Percentiles rank a stretch among this genome's conserved stretches.
These are phyloP conservation scores for Allygus modestus DNA, from an alignment of 2,888 invertebrate species.

Conservation along the genomic window DNA sequence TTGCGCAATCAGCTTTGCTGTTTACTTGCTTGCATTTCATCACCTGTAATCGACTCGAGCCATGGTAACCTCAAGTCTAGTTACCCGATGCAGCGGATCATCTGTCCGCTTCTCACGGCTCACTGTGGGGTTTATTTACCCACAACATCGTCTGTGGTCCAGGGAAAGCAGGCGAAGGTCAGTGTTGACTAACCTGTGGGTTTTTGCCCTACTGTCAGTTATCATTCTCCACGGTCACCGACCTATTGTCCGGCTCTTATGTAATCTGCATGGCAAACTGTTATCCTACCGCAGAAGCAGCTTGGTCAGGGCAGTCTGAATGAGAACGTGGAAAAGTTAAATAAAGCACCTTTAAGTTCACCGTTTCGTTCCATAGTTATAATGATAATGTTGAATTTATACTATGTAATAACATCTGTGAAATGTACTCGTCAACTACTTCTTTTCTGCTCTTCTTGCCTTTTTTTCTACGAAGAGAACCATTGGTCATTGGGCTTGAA, in stretches of 20 bases:
- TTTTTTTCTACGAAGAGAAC: too few species aligned
- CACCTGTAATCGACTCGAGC: too few species aligned
- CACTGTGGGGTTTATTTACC: background rate
- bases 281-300: conserved; percentile 24
- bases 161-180: conserved; percentile 56
- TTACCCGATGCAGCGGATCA: background rate
- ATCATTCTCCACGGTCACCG: conserved; percentile 27
- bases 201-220: conserved; percentile 56
- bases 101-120: background rate
- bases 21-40: too few species aligned
- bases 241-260: conserved; percentile 11
- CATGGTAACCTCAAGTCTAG: too few species aligned
- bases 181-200: conserved; percentile 19
- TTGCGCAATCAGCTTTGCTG: too few species aligned
- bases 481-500: too few species aligned
- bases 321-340: background rate
- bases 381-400: too few species aligned
- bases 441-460: too few species aligned
- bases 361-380: too few species aligned
- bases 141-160: background rate
- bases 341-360: too few species aligned
- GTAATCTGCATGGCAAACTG: conserved; percentile 37
- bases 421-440: too few species aligned
- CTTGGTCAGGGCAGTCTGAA: background rate
- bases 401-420: too few species aligned